phyloP scores from a whole-genome alignment of 2,113 vertebrate genomes.

The Scytalopus superciliaris region DNA sequence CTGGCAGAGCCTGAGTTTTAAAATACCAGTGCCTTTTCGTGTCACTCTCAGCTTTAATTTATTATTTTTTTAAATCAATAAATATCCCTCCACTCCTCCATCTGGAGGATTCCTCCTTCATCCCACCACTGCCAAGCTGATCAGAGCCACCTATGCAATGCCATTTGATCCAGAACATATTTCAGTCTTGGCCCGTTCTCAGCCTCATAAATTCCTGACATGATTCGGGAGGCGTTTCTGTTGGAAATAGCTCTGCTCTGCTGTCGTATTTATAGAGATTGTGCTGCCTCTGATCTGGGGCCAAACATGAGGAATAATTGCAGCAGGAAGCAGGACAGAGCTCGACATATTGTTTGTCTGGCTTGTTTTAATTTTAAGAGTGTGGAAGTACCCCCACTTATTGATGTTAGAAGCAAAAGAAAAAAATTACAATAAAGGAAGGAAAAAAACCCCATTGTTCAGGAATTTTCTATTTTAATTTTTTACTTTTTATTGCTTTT shows the following conservation, averaged over 20 bases:
- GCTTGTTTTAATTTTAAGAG: constrained; percentile 42
- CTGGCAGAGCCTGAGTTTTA: constrained; percentile 9
- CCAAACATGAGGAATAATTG: constrained; percentile 50
- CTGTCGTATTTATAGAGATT: constrained; percentile 42
- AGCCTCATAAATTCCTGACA: constrained; percentile 65
- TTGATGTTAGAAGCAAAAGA: not conserved
- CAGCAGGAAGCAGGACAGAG: constrained; percentile 32
- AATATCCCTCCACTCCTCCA: constrained; percentile 30
- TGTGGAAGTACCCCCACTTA: not conserved
- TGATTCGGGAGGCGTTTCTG: constrained; percentile 52
- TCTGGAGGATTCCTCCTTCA: constrained; percentile 52
- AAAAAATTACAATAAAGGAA: not conserved
- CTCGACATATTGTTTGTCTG: not conserved
- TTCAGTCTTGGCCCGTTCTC: constrained; percentile 30
- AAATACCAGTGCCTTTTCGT: constrained; percentile 42
- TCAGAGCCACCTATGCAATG: constrained; percentile 52
- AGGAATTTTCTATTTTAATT: not conserved
- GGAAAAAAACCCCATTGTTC: not conserved
- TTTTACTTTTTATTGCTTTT: constrained; percentile 1
- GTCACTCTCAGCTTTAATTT: constrained; percentile 41
- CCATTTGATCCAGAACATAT: constrained; percentile 51
- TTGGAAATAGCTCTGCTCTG: not conserved
- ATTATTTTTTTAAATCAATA: constrained; percentile 26
- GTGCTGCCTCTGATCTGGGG: constrained; percentile 50
- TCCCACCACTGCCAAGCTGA: constrained; percentile 15